Evolutionary conservation across 2,113 vertebrate genomes (phyloP), one percentile per base, ranked within the genome.

Genomic region (Cygnus buccinator): DNA sequence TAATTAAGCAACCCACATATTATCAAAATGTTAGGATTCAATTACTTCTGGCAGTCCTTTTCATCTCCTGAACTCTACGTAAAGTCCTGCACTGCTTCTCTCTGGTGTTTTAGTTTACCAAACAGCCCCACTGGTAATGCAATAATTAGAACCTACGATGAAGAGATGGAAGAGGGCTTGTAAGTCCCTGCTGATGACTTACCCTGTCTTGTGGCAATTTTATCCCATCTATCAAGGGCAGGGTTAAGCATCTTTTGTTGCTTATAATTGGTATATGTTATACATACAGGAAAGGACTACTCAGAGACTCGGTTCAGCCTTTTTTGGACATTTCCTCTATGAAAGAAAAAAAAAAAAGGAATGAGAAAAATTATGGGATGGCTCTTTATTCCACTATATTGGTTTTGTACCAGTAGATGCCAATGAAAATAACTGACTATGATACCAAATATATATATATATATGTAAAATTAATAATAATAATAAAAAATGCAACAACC

Each of bases 51-150:
- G 35, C 52, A 90, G 57, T 46, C n/a, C 72, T 92, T 78, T 80
- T 92, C 68, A 88, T 65, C 59, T 41, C 72, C 59, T 88, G 50
- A 94, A 90, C 78, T 86, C 85, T 39, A 63, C 2, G 9, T 43
- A 25, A 93, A 92, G 65, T 81, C 35, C 35, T 84, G 29, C 1
- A 4, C 77, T n/a, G 22, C 44, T 91, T 55, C 37, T 61, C 70
- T 90, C 83, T 41, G 13, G 31, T 84, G 75, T 44, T 94, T 90
- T 70, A 83, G 88, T 86, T 81, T 92, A 31, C 72, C 76, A 77
- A 66, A 72, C 9, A 86, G 71, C 11, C 55, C 46, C 35, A 14
- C 31, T 88, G 61, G 39, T 76, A 85, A 80, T 21, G 35, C 20
- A 74, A 10, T 55, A 70, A 66, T 93, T 82, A 87, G 84, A 54